Conservation (phyloP, 2,113 vertebrate species). For the Phalacrocorax carbo region DNA sequence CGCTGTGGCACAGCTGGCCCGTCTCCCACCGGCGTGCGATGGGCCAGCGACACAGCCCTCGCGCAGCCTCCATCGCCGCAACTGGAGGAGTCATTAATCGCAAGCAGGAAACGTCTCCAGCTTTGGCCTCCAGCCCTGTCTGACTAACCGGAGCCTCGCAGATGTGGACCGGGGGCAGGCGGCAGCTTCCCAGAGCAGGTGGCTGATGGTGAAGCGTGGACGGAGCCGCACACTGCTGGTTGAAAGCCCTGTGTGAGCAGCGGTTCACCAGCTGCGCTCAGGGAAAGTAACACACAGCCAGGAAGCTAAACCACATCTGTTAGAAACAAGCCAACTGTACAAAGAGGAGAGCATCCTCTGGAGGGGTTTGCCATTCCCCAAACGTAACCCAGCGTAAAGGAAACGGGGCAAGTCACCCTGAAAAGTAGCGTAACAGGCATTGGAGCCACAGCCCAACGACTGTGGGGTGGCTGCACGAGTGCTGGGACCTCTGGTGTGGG, state of each 20-base stretch:
- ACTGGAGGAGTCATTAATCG: background rate
- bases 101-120: background rate
- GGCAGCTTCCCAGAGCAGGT: background rate
- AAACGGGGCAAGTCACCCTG: background rate
- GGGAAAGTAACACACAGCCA: background rate
- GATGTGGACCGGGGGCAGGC: background rate
- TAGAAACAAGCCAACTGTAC: background rate
- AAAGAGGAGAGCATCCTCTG: too few species aligned
- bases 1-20: background rate
- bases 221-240: background rate
- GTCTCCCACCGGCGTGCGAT: rapidly evolving
- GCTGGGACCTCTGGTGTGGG: rapidly evolving
- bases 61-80: rapidly evolving
- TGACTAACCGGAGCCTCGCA: background rate
- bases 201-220: background rate
- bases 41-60: background rate
- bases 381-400: too few species aligned
- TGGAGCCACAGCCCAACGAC: background rate
- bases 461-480: rapidly evolving
- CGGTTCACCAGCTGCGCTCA: background rate
- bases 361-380: too few species aligned
- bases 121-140: background rate
- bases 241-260: background rate
- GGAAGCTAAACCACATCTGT: background rate
- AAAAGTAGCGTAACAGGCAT: rapidly evolving